Base-by-base conservation (phyloP, 2,113 vertebrate genomes). In the Salvelinus sp. region DNA sequence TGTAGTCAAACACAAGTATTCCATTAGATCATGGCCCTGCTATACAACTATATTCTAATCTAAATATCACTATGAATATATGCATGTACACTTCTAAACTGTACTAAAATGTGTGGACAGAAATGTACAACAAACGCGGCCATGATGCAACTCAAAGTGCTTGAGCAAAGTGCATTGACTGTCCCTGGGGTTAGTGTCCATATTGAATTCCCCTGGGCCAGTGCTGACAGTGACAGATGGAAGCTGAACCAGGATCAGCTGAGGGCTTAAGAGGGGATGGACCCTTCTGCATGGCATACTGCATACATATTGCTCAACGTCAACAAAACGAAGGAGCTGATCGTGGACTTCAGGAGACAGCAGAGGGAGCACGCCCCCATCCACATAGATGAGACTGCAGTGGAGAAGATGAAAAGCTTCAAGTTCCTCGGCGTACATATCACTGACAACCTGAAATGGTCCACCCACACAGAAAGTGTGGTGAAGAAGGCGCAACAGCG, bases 181-280 rank as follows among this genome's bases (percentile, higher is more conserved):
- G 4, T 20, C 30, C 78, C 76, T 85, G 50, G 83, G 83, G 73
- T 76, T 74, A 80, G 71, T 76, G 75, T 74, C 81, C 72, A 79
- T 85, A 76, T 80, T 86, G 76, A 72, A 88, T 89, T 83, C 73
- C 74, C 74, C 74, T 50, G 68, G 73, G 69, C 75, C 78, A 70
- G 70, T 69, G 20, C 33, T 82, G 86, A 86, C 85, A 86, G 76
- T 86, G 81, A 87, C 81, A 82, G 81, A 85, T 82, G 85, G 87
- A 76, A 72, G 76, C 75, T 73, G 50, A 25, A 60, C 74, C 33
- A 50, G 57, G 57, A 20, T 65, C 65, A 67, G 60, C 72, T 28
- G 33, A 44, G 77, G 74, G 48, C 65, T 50, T 33, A 27, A 74
- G 72, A 54, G 33, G 23, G 66, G 67, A 74, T 75, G 48, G 62